Conservation (phyloP, 2,113 vertebrate genomes). For the Felis chaus region DNA sequence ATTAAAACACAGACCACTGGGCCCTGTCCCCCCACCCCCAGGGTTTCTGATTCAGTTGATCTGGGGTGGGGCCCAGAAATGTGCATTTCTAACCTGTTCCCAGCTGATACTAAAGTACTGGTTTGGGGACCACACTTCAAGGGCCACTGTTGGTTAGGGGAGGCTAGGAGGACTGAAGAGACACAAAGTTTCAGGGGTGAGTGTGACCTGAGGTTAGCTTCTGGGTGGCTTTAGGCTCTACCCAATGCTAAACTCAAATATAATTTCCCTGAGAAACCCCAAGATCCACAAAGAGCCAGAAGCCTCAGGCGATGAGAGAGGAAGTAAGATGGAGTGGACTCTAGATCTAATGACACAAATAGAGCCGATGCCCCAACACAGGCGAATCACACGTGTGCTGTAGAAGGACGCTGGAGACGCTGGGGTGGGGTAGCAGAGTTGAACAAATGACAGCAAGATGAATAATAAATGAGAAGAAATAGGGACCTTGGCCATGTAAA, state of each 20-base stretch:
- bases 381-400: not conserved
- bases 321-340: conserved; percentile 1
- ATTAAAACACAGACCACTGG: not conserved
- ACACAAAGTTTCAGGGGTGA: not conserved
- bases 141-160: not conserved
- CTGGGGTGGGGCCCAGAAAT: not conserved
- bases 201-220: not conserved
- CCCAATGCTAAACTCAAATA: not conserved
- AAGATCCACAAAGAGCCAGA: not conserved
- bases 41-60: not conserved
- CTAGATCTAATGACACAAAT: not conserved
- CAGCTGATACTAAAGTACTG: not conserved
- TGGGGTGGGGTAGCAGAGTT: not conserved
- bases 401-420: not conserved
- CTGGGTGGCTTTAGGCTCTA: not conserved
- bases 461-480: conserved; percentile 49
- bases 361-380: not conserved
- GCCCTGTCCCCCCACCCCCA: not conserved
- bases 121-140: not conserved
- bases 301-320: not conserved
- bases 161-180: not conserved
- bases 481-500: conserved; percentile 38
- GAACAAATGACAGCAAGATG: conserved; percentile 34
- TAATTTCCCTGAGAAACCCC: not conserved
- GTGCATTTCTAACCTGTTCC: not conserved